Base-by-base conservation (phyloP, 1,140 invertebrate species). In the Trachymyrmex septentrionalis region DNA sequence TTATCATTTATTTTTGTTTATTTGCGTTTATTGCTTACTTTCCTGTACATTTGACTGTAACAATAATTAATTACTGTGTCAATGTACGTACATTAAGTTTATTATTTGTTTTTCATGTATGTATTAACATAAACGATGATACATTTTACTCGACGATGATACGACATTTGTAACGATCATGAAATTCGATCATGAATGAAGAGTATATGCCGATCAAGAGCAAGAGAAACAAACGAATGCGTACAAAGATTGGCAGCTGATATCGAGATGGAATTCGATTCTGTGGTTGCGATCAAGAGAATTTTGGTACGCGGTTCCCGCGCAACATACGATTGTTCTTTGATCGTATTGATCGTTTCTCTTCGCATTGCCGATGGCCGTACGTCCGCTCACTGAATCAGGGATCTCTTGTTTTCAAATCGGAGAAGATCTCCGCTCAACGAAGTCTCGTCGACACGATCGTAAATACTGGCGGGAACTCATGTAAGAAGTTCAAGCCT, bases 211-310 rank as follows among this genome's bases (percentile, higher is more conserved):
- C 57, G 63, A 24, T 9, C 21, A n/a, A 61, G 50, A 19, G 78
- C 34, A 85, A 59, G 85, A 90, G 81, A 88, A 90, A 76, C 38
- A 27, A 48, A 38, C 66, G 38, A 57, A 61, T 89, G 88, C 86
- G 89, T 80, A 88, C 57, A 76, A 87, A 73, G 86, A 90, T 86
- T 69, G 30, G 55, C 61, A 64, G 55, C 44, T 50, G 53, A 87
- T 82, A 76, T 89, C 88, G 86, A 69, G 75, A 64, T 67, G 87
- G 89, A 91, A 92, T 92, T 91, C 86, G 89, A 92, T 92, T 90
- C 88, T 85, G 87, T 81, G 91, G 91, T 92, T 89, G 64, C 73
- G 55, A 88, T 86, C 88, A 44, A 57, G 84, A 59, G 75, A 75
- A 90, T 75, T 90, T 90, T 81, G 69, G 80, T 66, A 64, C 72